Evolutionary conservation across 2,113 vertebrate species (phyloP).

Genomic region (Eurystomus gularis): DNA sequence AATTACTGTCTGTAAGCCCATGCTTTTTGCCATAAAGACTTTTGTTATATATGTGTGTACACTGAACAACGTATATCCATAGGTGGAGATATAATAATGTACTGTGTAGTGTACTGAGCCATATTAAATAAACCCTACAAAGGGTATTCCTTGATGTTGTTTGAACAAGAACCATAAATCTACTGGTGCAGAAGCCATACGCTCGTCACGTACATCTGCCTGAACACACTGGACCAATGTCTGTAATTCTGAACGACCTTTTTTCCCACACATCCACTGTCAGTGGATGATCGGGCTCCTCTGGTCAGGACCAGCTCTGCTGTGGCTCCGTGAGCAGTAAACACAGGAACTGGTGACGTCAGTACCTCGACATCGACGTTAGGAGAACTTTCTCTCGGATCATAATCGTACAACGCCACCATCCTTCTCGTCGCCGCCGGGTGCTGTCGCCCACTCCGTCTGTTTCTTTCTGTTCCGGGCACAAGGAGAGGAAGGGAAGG

Average conservation of each 20-base stretch:
- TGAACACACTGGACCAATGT: accelerated
- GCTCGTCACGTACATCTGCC: background rate
- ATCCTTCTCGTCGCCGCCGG: conserved; percentile 81
- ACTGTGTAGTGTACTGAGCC: background rate
- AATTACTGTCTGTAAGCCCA: background rate
- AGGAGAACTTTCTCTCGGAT: conserved; percentile 94
- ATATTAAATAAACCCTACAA: background rate
- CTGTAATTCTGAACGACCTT: background rate
- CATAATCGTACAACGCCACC: conserved; percentile 96
- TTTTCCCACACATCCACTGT: too few relatives aligned
- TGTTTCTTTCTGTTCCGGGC: conserved; percentile 81
- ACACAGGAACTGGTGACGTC: accelerated
- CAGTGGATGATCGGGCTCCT: accelerated
- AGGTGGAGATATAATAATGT: too few relatives aligned
- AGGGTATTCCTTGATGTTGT: background rate
- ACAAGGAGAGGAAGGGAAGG: background rate
- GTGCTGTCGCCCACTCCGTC: conserved; percentile 79
- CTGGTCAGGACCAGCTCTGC: accelerated
- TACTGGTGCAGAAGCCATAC: background rate
- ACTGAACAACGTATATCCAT: background rate
- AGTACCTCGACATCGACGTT: conserved; percentile 96
- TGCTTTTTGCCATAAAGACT: background rate
- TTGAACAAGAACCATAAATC: background rate
- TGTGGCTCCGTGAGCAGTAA: accelerated
- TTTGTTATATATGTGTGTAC: accelerated